Percentiles rank a stretch among this genome's conserved stretches.
Evolutionary conservation across 2,888 invertebrate species (phyloP).

Genomic region (Agrotis ipsilon): DNA sequence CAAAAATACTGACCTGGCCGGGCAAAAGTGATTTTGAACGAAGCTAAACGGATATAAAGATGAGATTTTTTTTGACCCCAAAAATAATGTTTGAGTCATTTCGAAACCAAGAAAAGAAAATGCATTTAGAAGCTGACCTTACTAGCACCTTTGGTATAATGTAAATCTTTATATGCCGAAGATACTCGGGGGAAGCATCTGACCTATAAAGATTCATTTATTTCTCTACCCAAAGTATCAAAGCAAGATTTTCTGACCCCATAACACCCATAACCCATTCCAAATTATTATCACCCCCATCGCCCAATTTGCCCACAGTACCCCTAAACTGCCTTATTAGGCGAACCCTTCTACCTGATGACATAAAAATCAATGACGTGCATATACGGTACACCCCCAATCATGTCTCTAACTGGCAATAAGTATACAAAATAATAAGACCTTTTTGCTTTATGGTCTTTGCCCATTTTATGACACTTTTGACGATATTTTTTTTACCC

Average conservation of each 20-base stretch:
- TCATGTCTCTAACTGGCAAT: constrained; percentile 57
- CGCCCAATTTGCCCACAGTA: constrained; percentile 26
- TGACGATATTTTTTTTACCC: constrained; percentile 61
- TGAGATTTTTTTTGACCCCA: too few species aligned
- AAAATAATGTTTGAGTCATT: too few species aligned
- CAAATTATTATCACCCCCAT: not conserved
- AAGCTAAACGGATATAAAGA: too few species aligned
- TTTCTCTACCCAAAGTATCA: not conserved
- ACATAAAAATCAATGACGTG: constrained; percentile 71
- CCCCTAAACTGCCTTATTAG: constrained; percentile 51
- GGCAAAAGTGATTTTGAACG: too few species aligned
- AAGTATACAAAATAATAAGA: constrained; percentile 58
- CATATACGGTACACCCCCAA: constrained; percentile 57
- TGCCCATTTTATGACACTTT: constrained; percentile 60
- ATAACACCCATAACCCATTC: constrained; percentile 6
- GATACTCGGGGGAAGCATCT: too few species aligned
- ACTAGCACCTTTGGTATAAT: too few species aligned
- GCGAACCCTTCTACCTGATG: constrained; percentile 55
- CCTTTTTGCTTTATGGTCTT: constrained; percentile 62
- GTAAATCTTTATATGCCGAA: too few species aligned
- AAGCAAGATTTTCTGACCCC: not conserved
- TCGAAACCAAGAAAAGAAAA: too few species aligned
- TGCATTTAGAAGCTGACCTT: too few species aligned
- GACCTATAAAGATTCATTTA: too few species aligned
- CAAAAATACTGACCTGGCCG: too few species aligned